Evolutionary conservation across 2,113 vertebrate genomes (phyloP).

Genomic region (Clarias macrocephalus): DNA sequence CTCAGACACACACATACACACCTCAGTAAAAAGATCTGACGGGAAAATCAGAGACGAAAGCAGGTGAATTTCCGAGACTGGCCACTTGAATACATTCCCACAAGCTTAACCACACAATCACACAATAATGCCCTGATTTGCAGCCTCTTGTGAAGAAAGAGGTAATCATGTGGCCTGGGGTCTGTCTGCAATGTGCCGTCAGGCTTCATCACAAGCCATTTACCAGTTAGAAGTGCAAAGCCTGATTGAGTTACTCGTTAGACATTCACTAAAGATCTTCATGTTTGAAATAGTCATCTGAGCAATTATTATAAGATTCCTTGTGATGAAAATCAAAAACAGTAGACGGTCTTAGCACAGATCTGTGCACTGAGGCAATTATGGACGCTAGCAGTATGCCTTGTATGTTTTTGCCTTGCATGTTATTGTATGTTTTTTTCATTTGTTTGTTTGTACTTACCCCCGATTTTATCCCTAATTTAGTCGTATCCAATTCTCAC

Average conservation of each 20-base stretch:
- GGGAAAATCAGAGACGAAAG: slow-evolving; percentile 41
- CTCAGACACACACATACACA: slow-evolving; percentile 11
- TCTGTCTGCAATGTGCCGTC: slow-evolving; percentile 23
- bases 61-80: slow-evolving; percentile 45
- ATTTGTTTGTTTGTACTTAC: too few relatives aligned
- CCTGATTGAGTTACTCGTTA: slow-evolving; percentile 43
- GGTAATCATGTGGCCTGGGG: slow-evolving; percentile 51
- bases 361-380: neutral
- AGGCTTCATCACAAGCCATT: slow-evolving; percentile 43
- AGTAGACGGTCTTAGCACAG: neutral
- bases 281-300: slow-evolving; percentile 1
- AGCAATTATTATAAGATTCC: neutral
- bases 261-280: slow-evolving; percentile 20
- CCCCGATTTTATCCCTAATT: too few relatives aligned
- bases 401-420: neutral
- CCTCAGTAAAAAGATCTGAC: slow-evolving; percentile 27
- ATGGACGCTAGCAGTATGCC: neutral
- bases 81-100: slow-evolving; percentile 48
- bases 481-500: too few relatives aligned
- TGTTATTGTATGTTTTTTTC: neutral
- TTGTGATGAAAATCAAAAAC: slow-evolving; percentile 3
- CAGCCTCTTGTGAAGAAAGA: slow-evolving; percentile 57
- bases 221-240: slow-evolving; percentile 28
- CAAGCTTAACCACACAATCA: slow-evolving; percentile 49
- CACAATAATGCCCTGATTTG: slow-evolving; percentile 56